These are phyloP conservation scores for Chelonoidis abingdonii DNA, from an alignment of 2,113 vertebrate species.

Conservation along the genomic window DNA sequence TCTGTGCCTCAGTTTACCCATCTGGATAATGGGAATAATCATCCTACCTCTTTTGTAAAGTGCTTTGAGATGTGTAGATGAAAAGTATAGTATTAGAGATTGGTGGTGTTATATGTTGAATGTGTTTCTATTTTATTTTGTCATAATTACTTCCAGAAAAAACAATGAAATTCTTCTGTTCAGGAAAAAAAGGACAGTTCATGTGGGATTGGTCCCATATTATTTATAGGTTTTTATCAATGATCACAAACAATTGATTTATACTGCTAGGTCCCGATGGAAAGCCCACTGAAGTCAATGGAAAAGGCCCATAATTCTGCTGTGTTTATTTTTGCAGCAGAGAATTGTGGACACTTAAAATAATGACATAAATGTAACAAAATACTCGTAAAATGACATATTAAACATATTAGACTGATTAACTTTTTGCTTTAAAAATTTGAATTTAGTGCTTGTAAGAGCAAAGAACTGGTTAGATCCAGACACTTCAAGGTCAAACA, in stretches of 20 bases:
- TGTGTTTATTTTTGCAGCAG: neutral
- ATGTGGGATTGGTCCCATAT: neutral
- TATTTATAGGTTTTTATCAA: neutral
- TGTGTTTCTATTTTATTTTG: neutral
- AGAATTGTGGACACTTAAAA: neutral
- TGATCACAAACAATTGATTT: neutral
- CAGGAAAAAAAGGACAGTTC: neutral
- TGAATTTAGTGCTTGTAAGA: neutral
- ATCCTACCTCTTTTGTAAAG: too few relatives aligned
- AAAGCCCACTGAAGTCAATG: neutral
- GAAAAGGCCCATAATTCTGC: neutral
- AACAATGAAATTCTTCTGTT: neutral
- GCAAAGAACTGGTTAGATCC: neutral
- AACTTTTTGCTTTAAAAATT: neutral
- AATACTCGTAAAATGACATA: neutral
- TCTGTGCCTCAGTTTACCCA: too few relatives aligned
- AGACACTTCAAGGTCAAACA: neutral
- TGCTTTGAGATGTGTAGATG: too few relatives aligned
- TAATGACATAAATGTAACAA: neutral
- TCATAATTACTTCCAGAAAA: neutral
- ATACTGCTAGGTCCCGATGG: neutral
- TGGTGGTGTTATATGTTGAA: neutral
- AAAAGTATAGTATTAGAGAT: too few relatives aligned
- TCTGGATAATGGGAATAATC: too few relatives aligned
- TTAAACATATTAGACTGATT: neutral